Conservation (phyloP, 2,888 invertebrate species). For the Crepidodera aurea region DNA sequence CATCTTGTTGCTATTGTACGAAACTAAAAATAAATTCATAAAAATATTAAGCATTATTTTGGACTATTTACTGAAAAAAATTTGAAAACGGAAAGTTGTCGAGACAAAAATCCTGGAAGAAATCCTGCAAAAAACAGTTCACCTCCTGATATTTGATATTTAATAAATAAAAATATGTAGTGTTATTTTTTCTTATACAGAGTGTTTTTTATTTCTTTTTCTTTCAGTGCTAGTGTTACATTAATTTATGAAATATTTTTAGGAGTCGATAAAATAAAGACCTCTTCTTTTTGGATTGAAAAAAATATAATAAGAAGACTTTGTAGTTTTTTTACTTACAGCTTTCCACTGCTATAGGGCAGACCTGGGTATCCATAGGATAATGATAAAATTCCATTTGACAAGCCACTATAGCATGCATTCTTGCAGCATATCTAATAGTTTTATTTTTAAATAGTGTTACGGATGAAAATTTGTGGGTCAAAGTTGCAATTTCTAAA, state of each 20-base stretch:
- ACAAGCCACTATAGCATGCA: slow-evolving; percentile 87
- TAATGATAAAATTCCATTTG: slow-evolving; percentile 89
- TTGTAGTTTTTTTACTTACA: slow-evolving; percentile 68
- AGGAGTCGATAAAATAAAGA: too few relatives aligned
- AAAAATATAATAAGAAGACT: too few relatives aligned
- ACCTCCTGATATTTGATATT: too few relatives aligned
- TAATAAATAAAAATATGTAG: too few relatives aligned
- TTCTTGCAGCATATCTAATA: slow-evolving; percentile 79
- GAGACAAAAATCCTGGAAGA: too few relatives aligned
- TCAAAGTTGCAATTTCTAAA: slow-evolving; percentile 81
- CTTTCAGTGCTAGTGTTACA: too few relatives aligned
- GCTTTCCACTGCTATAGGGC: slow-evolving; percentile 84
- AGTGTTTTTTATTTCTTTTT: too few relatives aligned
- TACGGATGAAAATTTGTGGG: slow-evolving; percentile 83
- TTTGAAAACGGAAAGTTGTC: too few relatives aligned
- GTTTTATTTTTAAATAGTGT: slow-evolving; percentile 83
- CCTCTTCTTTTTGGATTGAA: neutral
- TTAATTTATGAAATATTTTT: too few relatives aligned
- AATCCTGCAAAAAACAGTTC: too few relatives aligned
- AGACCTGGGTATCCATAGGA: slow-evolving; percentile 86
- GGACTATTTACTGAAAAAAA: too few relatives aligned
- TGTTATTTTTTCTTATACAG: too few relatives aligned
- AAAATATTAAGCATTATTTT: slow-evolving; percentile 25
- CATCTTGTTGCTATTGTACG: slow-evolving; percentile 80
- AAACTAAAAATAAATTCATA: slow-evolving; percentile 71